These are phyloP conservation scores for Steinernema khuongi DNA, from an alignment of 1,140 invertebrate genomes.

Conservation along the genomic window DNA sequence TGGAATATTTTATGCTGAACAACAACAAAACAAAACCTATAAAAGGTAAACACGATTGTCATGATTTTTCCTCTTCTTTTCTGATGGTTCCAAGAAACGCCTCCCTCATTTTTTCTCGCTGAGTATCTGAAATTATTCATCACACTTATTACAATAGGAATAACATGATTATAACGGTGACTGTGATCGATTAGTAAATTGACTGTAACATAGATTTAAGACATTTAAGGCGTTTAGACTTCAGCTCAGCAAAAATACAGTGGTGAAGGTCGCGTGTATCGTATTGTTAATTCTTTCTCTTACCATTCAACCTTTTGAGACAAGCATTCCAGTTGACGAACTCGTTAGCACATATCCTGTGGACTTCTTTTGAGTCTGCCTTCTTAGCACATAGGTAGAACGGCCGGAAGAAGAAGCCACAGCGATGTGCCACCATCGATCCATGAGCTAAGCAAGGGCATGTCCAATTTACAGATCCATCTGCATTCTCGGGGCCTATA, in stretches of 20 bases:
- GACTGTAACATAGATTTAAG: too few relatives aligned
- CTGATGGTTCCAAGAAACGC: not conserved
- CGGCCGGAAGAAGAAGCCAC: not conserved
- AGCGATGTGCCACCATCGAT: not conserved
- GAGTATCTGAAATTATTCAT: not conserved
- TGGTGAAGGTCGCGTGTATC: too few relatives aligned
- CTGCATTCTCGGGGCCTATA: not conserved
- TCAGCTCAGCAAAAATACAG: too few relatives aligned
- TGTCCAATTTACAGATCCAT: conserved; percentile 2
- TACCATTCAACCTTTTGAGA: not conserved
- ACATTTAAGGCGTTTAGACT: too few relatives aligned
- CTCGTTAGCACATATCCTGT: not conserved
- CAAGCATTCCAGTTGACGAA: conserved; percentile 4
- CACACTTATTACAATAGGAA: too few relatives aligned
- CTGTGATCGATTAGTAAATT: too few relatives aligned
- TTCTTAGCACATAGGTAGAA: not conserved
- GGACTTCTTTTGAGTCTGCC: not conserved
- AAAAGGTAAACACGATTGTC: too few relatives aligned
- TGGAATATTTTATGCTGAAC: too few relatives aligned
- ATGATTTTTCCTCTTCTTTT: not conserved
- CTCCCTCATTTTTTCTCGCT: not conserved
- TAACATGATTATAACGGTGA: too few relatives aligned
- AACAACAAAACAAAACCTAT: too few relatives aligned
- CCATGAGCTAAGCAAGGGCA: not conserved
- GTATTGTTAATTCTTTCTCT: not conserved